Evolutionary conservation across 2,797 vertebrate species (phyloP), one percentile per base, ranked within the genome.

Genomic region (Semaprochilodus insignis): DNA sequence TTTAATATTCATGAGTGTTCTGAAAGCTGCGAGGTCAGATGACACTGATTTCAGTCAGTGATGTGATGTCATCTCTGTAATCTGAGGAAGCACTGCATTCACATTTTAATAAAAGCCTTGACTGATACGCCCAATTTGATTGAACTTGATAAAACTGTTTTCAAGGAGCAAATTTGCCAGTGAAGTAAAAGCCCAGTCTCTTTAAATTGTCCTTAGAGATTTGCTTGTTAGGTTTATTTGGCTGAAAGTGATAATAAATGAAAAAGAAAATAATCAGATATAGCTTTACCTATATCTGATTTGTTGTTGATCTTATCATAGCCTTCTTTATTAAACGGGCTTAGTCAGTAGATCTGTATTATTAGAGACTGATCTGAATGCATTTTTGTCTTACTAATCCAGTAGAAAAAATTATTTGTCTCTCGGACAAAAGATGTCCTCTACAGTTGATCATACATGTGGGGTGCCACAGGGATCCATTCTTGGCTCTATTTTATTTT

Each of bases 1-100:
- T 94, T 93, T 92, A 95, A 93, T 93, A 95, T 95, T 92, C 92
- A 95, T 89, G 89, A 86, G 83, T 89, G 88, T 67, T 44, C 55
- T 31, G 34, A 27, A 71, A 59, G 63, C 78, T 67, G 59, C 16
- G 60, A 21, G 65, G 77, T 74, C 77, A 78, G 51, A 66, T 78
- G 82, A 74, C 79, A 62, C 76, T 65, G 14, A 55, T n/a, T 80
- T 81, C 74, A 80, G 75, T 74, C 69, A 60, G 51, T 75, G 70
- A 78, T 55, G 36, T 44, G 6, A 69, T 16, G 16, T 67, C 77
- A 62, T 25, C 52, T 34, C 17, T 6, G 15, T 25, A 57, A 48
- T 48, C 7, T 2, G 21, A 23, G 6, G 19, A 71, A 60, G 44
- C 21, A 70, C 51, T 66, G 60, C 65, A 55, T 71, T 70, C 59